Evolutionary conservation across 1,140 invertebrate genomes (phyloP), one percentile per base, ranked within the genome.

Genomic region (Drosophila melanica): DNA sequence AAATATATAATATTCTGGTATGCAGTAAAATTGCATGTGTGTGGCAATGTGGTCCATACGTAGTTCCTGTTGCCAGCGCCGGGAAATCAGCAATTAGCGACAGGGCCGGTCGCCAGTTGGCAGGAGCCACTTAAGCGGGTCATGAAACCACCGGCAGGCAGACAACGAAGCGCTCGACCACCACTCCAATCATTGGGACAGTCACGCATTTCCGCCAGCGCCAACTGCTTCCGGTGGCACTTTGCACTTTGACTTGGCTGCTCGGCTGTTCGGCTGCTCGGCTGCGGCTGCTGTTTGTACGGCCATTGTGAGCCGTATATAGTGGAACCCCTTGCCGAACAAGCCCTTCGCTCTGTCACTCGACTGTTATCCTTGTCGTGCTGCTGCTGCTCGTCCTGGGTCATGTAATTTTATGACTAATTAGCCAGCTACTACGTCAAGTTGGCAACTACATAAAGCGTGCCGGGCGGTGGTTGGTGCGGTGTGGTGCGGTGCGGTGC

Each of bases 361-460:
- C 51, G n/a, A 12, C 20, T 37, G 42, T 45, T 59, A 18, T 47
- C 30, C 27, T 35, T 47, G 42, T n/a, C 60, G 51, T n/a, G 54
- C 58, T 62, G 66, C 58, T 62, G 66, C 18, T 78, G 63, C 66
- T 58, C 75, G 54, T 47, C 50, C 55, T 68, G 64, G 41, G 57
- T 68, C 84, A 67, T 86, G 82, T 82, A 86, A 86, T 86, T 86
- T 86, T 86, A 86, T 86, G 82, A 87, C 82, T 86, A 86, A 86
- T 86, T 86, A 86, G 82, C 77, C 79, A 79, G 82, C 82, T 82
- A 79, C 79, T 86, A 67, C 76, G 60, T 76, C 82, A 85, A 85
- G 81, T 85, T 85, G 75, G 71, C 74, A 84, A 76, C 81, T 79
- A 67, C 76, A 85, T 79, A 67, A 68, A 76, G 39, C 62, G 20